phyloP scores from a whole-genome alignment of 1,140 invertebrate species.

The Pygmarrhopalites habei region DNA sequence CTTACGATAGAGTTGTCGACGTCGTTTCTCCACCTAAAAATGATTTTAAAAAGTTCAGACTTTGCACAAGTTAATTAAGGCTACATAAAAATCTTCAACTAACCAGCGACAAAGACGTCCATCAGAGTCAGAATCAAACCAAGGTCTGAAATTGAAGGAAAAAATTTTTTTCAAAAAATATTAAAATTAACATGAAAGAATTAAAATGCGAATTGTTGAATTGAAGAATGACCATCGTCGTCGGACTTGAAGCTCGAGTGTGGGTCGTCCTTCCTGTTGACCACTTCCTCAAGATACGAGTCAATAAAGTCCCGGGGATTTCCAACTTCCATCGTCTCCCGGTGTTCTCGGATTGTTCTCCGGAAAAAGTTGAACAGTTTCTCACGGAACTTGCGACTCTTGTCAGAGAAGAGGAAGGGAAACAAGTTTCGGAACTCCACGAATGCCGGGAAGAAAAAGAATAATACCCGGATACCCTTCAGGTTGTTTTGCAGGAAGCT shows the following conservation, averaged over 20 bases:
- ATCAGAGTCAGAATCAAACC: neutral
- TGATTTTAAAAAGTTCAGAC: too few species aligned
- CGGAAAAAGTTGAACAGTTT: slow-evolving; percentile 37
- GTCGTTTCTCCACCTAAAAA: too few species aligned
- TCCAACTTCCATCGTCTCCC: slow-evolving; percentile 53
- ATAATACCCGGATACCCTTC: neutral
- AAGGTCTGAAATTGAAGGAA: neutral
- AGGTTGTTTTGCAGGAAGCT: neutral
- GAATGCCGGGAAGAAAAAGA: slow-evolving; percentile 7
- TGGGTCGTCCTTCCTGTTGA: neutral
- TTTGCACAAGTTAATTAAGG: too few species aligned
- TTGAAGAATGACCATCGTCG: neutral
- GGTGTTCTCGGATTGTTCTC: slow-evolving; percentile 65
- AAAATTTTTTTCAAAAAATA: neutral
- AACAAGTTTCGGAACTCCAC: neutral
- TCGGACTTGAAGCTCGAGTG: neutral
- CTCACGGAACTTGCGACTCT: neutral
- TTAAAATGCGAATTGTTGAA: too few species aligned
- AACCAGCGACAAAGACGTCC: neutral
- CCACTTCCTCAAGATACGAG: slow-evolving; percentile 55
- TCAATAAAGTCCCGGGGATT: slow-evolving; percentile 75
- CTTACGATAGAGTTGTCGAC: too few species aligned
- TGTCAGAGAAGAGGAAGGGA: neutral
- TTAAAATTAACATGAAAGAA: neutral
- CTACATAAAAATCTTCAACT: too few species aligned